Conservation (phyloP, 1,140 invertebrate genomes). For the Druon quercuslanigerum region DNA sequence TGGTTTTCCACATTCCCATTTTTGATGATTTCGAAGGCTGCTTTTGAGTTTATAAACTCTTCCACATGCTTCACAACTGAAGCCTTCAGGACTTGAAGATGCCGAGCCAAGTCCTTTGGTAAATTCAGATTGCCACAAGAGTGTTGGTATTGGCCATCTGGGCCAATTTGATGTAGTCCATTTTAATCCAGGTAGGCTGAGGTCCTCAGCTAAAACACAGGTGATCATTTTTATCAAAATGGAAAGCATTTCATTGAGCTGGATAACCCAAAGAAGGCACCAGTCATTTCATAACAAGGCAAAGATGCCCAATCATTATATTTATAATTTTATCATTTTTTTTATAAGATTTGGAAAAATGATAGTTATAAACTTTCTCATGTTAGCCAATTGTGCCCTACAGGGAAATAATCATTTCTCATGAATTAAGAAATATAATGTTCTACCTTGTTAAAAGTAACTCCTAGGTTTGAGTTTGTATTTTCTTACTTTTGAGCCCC, state of each 20-base stretch:
- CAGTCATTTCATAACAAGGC: not conserved
- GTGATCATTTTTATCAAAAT: constrained; percentile 62
- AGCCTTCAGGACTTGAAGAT: constrained; percentile 75
- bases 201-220: constrained; percentile 78
- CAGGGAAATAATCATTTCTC: too few species aligned
- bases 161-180: constrained; percentile 77
- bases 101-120: constrained; percentile 65
- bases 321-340: too few species aligned
- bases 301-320: not conserved
- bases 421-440: too few species aligned
- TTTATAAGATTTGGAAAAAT: too few species aligned
- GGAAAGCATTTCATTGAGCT: not conserved
- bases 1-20: constrained; percentile 91
- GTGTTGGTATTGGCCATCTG: constrained; percentile 72
- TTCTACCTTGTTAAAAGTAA: constrained; percentile 31
- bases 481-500: constrained; percentile 70
- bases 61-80: constrained; percentile 87
- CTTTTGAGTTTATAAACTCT: constrained; percentile 90
- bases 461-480: constrained; percentile 48
- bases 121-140: constrained; percentile 72
- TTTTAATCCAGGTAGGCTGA: constrained; percentile 82
- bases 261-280: not conserved
- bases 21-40: constrained; percentile 88
- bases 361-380: too few species aligned
- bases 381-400: too few species aligned